These are phyloP conservation scores for Empidonax traillii DNA, from an alignment of 2,113 vertebrate genomes.

Conservation along the genomic window DNA sequence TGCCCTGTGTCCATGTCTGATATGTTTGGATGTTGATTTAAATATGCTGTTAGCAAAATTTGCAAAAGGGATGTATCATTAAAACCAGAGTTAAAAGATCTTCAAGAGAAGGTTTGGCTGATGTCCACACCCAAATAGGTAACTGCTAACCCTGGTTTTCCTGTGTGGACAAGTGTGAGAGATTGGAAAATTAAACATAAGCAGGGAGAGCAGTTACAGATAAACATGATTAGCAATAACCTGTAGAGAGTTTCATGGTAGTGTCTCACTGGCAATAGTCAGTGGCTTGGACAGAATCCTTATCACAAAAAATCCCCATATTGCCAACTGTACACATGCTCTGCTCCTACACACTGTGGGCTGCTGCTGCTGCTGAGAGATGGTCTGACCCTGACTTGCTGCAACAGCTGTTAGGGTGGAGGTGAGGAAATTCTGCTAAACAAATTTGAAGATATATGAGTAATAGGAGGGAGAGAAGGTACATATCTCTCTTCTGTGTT, in stretches of 20 bases:
- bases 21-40: background rate
- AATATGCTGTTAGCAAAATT: background rate
- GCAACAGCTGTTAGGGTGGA: background rate
- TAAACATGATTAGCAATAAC: background rate
- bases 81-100: background rate
- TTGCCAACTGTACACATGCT: background rate
- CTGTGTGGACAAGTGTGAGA: background rate
- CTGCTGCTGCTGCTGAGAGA: background rate
- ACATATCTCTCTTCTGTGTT: background rate
- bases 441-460: background rate
- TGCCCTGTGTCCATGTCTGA: background rate
- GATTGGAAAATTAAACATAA: background rate
- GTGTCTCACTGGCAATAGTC: background rate
- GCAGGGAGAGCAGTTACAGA: background rate
- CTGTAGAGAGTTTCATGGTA: background rate
- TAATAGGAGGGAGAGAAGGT: background rate
- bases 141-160: background rate
- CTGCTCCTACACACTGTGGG: rapidly evolving
- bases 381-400: background rate
- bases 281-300: background rate
- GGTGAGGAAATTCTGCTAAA: background rate
- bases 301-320: background rate
- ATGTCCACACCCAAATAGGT: background rate
- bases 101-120: background rate
- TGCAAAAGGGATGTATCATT: background rate